phyloP scores from a whole-genome alignment of 2,888 invertebrate genomes.

The Machimus atricapillus region DNA sequence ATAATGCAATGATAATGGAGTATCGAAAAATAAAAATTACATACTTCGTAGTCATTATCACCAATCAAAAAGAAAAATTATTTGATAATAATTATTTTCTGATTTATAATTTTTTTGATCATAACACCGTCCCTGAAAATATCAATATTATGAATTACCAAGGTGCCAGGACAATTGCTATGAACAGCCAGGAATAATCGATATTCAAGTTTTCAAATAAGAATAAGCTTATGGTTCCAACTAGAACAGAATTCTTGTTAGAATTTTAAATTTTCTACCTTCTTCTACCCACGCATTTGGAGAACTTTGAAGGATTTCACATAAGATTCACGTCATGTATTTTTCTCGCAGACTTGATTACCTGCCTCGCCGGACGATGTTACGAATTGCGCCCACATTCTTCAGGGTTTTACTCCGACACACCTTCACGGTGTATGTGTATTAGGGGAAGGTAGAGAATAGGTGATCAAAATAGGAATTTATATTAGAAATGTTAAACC shows the following conservation, averaged over 20 bases:
- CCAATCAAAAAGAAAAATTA: too few relatives aligned
- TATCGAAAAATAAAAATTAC: too few relatives aligned
- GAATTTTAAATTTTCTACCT: background rate
- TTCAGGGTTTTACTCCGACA: background rate
- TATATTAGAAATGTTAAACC: background rate
- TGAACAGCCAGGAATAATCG: too few relatives aligned
- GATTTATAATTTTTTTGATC: too few relatives aligned
- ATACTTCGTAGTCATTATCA: too few relatives aligned
- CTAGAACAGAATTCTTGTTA: background rate
- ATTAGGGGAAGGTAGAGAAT: background rate
- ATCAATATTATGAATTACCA: too few relatives aligned
- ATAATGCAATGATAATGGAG: too few relatives aligned
- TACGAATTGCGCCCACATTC: background rate
- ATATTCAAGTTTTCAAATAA: background rate
- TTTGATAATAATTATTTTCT: too few relatives aligned
- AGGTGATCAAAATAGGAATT: background rate
- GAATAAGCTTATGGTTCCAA: background rate
- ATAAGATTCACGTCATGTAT: background rate
- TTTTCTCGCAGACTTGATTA: background rate
- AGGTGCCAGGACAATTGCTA: too few relatives aligned
- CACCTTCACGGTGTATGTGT: background rate
- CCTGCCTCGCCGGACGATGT: background rate
- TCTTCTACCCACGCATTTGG: background rate
- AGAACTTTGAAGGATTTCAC: background rate
- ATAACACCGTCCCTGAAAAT: too few relatives aligned